Percentiles rank a stretch among this genome's conserved stretches.
These are phyloP conservation scores for Linepithema humile DNA, from an alignment of 1,140 invertebrate genomes.

Conservation along the genomic window DNA sequence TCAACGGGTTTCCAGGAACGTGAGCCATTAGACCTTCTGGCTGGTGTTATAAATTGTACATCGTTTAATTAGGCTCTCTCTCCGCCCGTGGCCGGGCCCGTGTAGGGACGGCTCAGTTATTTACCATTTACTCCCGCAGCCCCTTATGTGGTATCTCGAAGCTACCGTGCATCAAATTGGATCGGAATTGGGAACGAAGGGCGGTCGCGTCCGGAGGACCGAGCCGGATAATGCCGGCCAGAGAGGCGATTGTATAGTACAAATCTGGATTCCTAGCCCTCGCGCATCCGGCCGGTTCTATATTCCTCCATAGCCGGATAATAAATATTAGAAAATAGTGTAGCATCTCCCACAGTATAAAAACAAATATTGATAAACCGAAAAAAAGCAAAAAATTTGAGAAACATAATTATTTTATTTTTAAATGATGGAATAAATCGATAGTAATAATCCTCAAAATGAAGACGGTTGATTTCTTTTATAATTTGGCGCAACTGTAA, in stretches of 20 bases:
- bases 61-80: slow-evolving; percentile 84
- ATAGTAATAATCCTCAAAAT: neutral
- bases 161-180: slow-evolving; percentile 83
- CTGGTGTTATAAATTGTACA: slow-evolving; percentile 85
- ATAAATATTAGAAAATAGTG: slow-evolving; percentile 4
- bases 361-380: neutral
- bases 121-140: slow-evolving; percentile 79
- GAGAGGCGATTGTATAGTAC: slow-evolving; percentile 32
- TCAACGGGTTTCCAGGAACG: slow-evolving; percentile 83
- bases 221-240: neutral
- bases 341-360: neutral
- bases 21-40: slow-evolving; percentile 83
- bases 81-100: slow-evolving; percentile 69
- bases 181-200: slow-evolving; percentile 71
- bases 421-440: neutral
- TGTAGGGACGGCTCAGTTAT: slow-evolving; percentile 78
- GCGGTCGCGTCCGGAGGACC: neutral
- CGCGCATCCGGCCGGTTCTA: neutral
- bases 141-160: slow-evolving; percentile 69
- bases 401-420: neutral
- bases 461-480: neutral
- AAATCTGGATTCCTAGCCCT: neutral
- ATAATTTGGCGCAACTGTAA: no score
- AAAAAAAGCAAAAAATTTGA: neutral
- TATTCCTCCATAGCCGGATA: neutral